Evolutionary conservation across 35 echinoderm and acorn worm species (phyloP), one percentile per base, ranked within the genome.

Genomic region (Holothuria glaberrima): DNA sequence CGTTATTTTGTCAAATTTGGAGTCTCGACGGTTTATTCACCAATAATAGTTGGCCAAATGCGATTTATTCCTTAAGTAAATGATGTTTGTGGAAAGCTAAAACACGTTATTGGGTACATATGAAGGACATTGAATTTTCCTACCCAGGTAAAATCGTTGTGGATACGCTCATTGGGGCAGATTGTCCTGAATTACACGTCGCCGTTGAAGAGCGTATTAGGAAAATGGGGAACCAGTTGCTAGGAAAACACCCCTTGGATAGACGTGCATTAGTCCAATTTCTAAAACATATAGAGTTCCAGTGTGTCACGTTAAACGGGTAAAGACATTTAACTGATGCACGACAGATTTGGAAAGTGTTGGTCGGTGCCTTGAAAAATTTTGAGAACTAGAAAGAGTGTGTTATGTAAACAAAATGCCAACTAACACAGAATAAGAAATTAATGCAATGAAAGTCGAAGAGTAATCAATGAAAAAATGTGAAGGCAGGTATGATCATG

Each of bases 241-340:
- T 5, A 83, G 89, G 71, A 46, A 63, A 59, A 91, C 80, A 22
- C 76, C 89, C 31, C 32, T 91, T 44, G 89, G 80, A 30, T 91
- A 60, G 89, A 91, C 77, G 30, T 84, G 78, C 71, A 64, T 91
- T 20, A 77, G 78, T 12, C 83, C 83, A 32, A 45, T 44, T 1
- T 20, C 34, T 20, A 86, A 68, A 30, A 66, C 29, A 14, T 18
- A 29, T 6, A 66, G 83, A 58, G 61, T 34, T 45, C 21, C 20
- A n/a, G 25, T 58, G 6, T 68, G 65, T 28, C 58, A 86, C 46
- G 22, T 68, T 35, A 86, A 86, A 68, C 83, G 10, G 46, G 83
- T 66, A 12, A 86, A 86, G 4, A 86, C 83, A 9, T 68, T 30
- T 54, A 86, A 66, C 18, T 86, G 83, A 28, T 13, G 48, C 30